These are phyloP conservation scores for Gymnoscelis rufifasciata DNA, from an alignment of 2,888 invertebrate genomes.

Conservation along the genomic window DNA sequence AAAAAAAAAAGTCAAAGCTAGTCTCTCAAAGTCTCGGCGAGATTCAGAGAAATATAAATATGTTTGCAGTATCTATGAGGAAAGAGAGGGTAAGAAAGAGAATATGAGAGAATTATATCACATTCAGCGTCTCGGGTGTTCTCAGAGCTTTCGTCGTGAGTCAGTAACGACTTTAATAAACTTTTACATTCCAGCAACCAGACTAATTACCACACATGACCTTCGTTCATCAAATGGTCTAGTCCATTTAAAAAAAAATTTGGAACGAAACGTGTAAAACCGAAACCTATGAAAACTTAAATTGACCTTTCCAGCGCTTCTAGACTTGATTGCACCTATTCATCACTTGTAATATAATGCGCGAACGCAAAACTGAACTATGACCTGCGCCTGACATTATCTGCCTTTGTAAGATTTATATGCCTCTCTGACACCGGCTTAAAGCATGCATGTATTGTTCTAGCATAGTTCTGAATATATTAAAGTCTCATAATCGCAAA, in stretches of 20 bases:
- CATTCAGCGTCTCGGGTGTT: too few relatives aligned
- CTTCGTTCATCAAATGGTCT: too few relatives aligned
- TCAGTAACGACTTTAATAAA: too few relatives aligned
- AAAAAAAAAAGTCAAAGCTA: too few relatives aligned
- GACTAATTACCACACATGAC: too few relatives aligned
- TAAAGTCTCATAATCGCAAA: constrained; percentile 38
- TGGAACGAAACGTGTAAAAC: neutral
- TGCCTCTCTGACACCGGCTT: constrained; percentile 21
- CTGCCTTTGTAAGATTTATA: constrained; percentile 21
- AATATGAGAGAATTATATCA: too few relatives aligned
- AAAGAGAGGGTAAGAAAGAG: too few relatives aligned
- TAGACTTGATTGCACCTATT: neutral
- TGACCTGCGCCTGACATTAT: constrained; percentile 19
- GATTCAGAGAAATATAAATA: too few relatives aligned
- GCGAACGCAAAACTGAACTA: constrained; percentile 16
- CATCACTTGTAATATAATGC: constrained; percentile 3
- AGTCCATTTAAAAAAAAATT: neutral
- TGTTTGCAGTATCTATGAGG: too few relatives aligned
- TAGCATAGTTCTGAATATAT: constrained; percentile 25
- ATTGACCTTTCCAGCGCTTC: neutral
- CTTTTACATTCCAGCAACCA: too few relatives aligned
- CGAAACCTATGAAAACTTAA: neutral
- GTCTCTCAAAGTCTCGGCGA: too few relatives aligned
- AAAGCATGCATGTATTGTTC: constrained; percentile 15
- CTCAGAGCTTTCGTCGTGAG: too few relatives aligned